Evolutionary conservation across 2,888 invertebrate genomes (phyloP).

Genomic region (Oxycera nigricornis): DNA sequence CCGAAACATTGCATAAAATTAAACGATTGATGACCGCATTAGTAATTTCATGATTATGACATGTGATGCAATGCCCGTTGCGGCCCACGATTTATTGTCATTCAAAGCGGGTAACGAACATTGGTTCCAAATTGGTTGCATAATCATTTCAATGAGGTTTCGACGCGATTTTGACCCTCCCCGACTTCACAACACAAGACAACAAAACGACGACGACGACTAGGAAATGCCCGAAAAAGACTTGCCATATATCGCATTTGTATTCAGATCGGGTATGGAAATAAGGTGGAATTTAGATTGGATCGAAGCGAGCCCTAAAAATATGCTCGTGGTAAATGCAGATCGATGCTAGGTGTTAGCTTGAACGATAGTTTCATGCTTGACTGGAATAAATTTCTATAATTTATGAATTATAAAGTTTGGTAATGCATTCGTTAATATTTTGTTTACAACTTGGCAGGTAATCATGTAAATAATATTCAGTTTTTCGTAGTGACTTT

Average conservation of each 20-base stretch:
- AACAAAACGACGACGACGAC: too few relatives aligned
- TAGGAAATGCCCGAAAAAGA: background rate
- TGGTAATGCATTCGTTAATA: too few relatives aligned
- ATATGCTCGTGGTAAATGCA: too few relatives aligned
- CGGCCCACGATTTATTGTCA: conserved; percentile 5
- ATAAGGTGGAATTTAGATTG: background rate
- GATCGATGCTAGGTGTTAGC: too few relatives aligned
- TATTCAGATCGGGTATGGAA: background rate
- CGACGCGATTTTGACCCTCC: background rate
- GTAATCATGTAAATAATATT: too few relatives aligned
- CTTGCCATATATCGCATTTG: background rate
- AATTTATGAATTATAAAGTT: too few relatives aligned
- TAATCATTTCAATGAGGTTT: background rate
- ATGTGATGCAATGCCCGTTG: conserved; percentile 35
- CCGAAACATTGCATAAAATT: conserved; percentile 24
- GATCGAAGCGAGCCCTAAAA: too few relatives aligned
- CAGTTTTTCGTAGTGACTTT: too few relatives aligned
- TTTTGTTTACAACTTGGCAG: too few relatives aligned
- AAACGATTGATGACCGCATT: conserved; percentile 29
- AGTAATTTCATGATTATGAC: conserved; percentile 29
- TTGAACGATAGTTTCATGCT: too few relatives aligned
- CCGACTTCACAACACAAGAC: too few relatives aligned
- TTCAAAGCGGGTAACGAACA: conserved; percentile 16
- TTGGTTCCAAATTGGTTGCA: background rate
- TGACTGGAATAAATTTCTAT: too few relatives aligned